These are phyloP conservation scores for Agonopterix alstromeriana DNA, from an alignment of 2,888 invertebrate species.

Conservation along the genomic window DNA sequence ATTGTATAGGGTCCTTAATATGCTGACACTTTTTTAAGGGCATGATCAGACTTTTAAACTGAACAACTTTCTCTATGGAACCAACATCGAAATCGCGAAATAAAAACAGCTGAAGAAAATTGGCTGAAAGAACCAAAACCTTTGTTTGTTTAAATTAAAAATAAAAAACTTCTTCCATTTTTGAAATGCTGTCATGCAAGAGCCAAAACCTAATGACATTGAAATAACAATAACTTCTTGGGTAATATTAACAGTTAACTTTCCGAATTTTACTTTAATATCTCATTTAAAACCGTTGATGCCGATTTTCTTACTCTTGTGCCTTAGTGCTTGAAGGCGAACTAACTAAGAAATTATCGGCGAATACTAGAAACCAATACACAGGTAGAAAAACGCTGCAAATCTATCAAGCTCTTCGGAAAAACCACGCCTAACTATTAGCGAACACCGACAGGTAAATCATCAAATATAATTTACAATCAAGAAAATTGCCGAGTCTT, in stretches of 20 bases:
- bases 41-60: too few species aligned
- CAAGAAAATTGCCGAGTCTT: constrained; percentile 8
- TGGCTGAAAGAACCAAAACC: too few species aligned
- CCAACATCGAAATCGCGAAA: too few species aligned
- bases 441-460: constrained; percentile 2
- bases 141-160: not conserved
- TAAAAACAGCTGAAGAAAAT: too few species aligned
- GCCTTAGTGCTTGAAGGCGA: too few species aligned
- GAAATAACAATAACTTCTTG: not conserved
- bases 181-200: not conserved
- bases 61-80: too few species aligned
- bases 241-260: not conserved
- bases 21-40: too few species aligned
- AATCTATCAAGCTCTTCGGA: not conserved
- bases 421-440: not conserved
- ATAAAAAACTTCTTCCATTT: constrained; percentile 1
- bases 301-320: not conserved
- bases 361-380: not conserved
- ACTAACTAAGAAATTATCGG: too few species aligned
- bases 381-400: not conserved
- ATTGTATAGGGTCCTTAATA: too few species aligned
- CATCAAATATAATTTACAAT: constrained; percentile 4
- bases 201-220: too few species aligned
- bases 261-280: not conserved
- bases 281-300: not conserved